These are phyloP conservation scores for Trichogramma evanescens DNA, from an alignment of 2,888 invertebrate genomes.

Conservation along the genomic window DNA sequence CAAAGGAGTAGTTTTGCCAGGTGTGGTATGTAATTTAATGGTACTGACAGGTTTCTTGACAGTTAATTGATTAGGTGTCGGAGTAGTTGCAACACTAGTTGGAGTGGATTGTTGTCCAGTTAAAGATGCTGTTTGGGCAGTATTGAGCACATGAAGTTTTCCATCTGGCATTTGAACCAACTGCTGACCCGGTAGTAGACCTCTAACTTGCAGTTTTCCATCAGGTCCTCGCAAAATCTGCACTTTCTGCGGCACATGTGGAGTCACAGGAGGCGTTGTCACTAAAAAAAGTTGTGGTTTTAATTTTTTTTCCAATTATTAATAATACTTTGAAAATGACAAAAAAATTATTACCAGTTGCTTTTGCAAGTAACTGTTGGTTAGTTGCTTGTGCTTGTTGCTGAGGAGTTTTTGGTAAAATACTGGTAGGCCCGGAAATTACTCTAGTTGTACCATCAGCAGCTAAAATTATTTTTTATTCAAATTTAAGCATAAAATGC, in stretches of 20 bases:
- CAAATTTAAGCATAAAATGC: not conserved
- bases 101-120: not conserved
- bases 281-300: conserved; percentile 15
- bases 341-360: conserved; percentile 6
- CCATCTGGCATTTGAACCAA: conserved; percentile 90
- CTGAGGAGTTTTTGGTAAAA: conserved; percentile 51
- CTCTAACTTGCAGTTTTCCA: conserved; percentile 86
- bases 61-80: conserved; percentile 9
- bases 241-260: conserved; percentile 62
- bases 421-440: conserved; percentile 54
- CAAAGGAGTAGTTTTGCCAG: conserved; percentile 27
- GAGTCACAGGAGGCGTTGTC: conserved; percentile 38
- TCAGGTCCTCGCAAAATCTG: conserved; percentile 86
- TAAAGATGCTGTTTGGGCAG: conserved; percentile 35
- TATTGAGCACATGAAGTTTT: conserved; percentile 76
- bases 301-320: conserved; percentile 11
- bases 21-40: conserved; percentile 14
- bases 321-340: conserved; percentile 13
- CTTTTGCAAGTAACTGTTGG: conserved; percentile 49
- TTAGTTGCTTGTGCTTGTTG: conserved; percentile 40
- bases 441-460: conserved; percentile 62
- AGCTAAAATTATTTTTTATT: conserved; percentile 26
- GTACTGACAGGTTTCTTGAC: not conserved
- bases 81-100: conserved; percentile 27
- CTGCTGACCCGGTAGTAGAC: conserved; percentile 86